Evolutionary conservation across 2,888 invertebrate species (phyloP).

Genomic region (Acanthosoma haemorrhoidale): DNA sequence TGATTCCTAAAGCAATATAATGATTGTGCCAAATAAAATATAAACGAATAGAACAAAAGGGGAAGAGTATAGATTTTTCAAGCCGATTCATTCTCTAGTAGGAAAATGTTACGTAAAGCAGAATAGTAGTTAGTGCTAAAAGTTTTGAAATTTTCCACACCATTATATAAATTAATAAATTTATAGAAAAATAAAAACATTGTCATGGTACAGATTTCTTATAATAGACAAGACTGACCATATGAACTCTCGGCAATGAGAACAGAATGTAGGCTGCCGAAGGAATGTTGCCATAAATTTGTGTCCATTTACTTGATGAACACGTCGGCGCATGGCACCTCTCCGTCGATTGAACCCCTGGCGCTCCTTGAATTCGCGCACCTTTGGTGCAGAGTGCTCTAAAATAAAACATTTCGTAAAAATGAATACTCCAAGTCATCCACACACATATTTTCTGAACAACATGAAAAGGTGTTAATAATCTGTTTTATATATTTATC

Average conservation of each 20-base stretch:
- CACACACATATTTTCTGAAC: no score
- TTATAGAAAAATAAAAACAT: slow-evolving; percentile 16
- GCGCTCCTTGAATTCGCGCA: slow-evolving; percentile 92
- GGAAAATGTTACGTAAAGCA: slow-evolving; percentile 20
- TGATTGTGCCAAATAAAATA: not conserved
- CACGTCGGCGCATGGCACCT: slow-evolving; percentile 94
- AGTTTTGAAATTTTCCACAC: slow-evolving; percentile 14
- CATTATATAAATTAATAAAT: slow-evolving; percentile 12
- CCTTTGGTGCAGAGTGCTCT: slow-evolving; percentile 54
- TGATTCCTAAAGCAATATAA: not conserved
- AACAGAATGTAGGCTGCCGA: slow-evolving; percentile 98
- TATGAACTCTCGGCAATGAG: slow-evolving; percentile 97
- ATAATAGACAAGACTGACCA: slow-evolving; percentile 61
- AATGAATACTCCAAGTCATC: no score
- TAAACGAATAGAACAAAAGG: not conserved
- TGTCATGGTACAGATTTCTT: slow-evolving; percentile 4
- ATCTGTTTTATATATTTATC: no score
- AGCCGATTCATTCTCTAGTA: slow-evolving; percentile 15
- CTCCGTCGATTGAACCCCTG: slow-evolving; percentile 85
- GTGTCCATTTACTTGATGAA: slow-evolving; percentile 97
- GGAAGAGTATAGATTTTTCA: slow-evolving; percentile 16
- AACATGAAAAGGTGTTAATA: no score
- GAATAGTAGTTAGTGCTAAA: slow-evolving; percentile 23
- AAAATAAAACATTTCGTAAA: slow-evolving; percentile 34
- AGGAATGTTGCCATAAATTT: slow-evolving; percentile 99